Percentiles rank a stretch among this genome's conserved stretches.
Evolutionary conservation across 2,797 vertebrate species (phyloP).

Genomic region (Tapera naevia): DNA sequence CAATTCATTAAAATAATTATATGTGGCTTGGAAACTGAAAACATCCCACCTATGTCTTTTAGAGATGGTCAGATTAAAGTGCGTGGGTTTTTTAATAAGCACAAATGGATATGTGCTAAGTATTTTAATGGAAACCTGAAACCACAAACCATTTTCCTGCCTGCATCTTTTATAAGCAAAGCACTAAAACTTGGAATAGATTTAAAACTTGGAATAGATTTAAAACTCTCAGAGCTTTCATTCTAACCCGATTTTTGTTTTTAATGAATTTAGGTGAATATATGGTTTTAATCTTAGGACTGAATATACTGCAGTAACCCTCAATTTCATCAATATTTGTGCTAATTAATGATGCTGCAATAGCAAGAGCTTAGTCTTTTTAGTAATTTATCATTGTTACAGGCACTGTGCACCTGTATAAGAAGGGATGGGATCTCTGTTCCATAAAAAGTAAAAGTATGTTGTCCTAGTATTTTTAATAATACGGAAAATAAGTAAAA

Average conservation of each 20-base stretch:
- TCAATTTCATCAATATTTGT: background rate
- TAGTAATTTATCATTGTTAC: background rate
- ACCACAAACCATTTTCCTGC: constrained; percentile 8
- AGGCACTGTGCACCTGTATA: background rate
- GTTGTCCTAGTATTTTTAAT: background rate
- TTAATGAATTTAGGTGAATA: background rate
- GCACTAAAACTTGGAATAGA: background rate
- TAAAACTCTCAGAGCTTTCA: background rate
- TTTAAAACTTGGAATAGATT: constrained; percentile 9
- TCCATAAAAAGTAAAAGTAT: background rate
- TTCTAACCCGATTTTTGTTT: background rate
- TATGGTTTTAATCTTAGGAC: background rate
- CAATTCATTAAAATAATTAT: constrained; percentile 51
- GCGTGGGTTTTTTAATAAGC: constrained; percentile 17
- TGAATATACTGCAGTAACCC: background rate
- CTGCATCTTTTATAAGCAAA: constrained; percentile 5
- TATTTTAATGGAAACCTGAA: constrained; percentile 52
- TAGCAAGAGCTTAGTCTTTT: background rate
- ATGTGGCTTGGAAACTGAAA: constrained; percentile 25
- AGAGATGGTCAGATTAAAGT: constrained; percentile 25
- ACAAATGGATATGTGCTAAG: constrained; percentile 21
- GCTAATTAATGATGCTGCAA: background rate
- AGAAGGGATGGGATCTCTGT: background rate
- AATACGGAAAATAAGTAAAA: background rate
- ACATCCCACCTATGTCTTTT: constrained; percentile 25